These are phyloP conservation scores for Augiades crinisus DNA, from an alignment of 2,888 invertebrate genomes.

Conservation along the genomic window DNA sequence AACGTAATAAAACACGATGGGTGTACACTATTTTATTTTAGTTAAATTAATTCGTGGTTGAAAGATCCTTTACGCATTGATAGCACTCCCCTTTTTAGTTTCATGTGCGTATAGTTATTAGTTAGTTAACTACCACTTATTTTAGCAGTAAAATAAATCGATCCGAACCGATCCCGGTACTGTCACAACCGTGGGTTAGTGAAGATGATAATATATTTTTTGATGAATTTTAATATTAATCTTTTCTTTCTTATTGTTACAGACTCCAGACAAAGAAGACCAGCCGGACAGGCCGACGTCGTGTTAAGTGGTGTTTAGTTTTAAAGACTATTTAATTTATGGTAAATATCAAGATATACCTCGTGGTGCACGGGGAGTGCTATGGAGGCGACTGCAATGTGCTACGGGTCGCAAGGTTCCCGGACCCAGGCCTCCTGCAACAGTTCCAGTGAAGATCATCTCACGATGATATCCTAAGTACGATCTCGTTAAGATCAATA, in stretches of 20 bases:
- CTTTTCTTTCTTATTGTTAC: constrained; percentile 71
- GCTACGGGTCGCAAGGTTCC: constrained; percentile 18
- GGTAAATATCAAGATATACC: constrained; percentile 68
- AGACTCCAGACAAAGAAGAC: constrained; percentile 84
- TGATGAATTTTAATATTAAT: constrained; percentile 37
- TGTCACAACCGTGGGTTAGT: too few relatives aligned
- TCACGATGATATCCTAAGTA: constrained; percentile 73
- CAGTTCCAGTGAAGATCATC: constrained; percentile 73
- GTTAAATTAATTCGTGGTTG: not conserved
- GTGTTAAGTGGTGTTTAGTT: constrained; percentile 60
- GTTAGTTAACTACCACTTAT: too few relatives aligned
- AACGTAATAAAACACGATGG: constrained; percentile 45
- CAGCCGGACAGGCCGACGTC: constrained; percentile 81
- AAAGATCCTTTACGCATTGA: too few relatives aligned
- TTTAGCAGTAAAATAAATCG: too few relatives aligned
- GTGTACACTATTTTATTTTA: constrained; percentile 31
- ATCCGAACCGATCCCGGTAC: too few relatives aligned
- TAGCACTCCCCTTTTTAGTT: too few relatives aligned
- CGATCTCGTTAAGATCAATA: constrained; percentile 81
- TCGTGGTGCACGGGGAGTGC: constrained; percentile 48
- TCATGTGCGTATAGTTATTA: too few relatives aligned
- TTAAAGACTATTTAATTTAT: constrained; percentile 68
- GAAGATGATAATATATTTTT: too few relatives aligned
- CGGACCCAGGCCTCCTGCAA: constrained; percentile 42
- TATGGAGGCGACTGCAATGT: constrained; percentile 38